Evolutionary conservation across 2,113 vertebrate species (phyloP).

Genomic region (Ifrita kowaldi): DNA sequence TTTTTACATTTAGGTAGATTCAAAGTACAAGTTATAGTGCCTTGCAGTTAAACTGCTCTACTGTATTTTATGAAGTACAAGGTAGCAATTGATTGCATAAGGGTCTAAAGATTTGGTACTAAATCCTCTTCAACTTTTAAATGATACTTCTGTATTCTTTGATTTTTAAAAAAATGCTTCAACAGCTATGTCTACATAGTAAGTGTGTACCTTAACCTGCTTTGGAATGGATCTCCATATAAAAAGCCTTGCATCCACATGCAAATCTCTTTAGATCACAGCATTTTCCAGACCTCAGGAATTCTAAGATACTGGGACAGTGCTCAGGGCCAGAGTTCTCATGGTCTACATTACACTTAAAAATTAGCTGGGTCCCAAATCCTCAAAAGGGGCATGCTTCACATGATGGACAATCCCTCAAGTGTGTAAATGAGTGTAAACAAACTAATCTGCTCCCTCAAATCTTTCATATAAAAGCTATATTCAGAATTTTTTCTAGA

Average conservation of each 20-base stretch:
- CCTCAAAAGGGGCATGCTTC: neutral
- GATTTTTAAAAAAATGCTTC: neutral
- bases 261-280: neutral
- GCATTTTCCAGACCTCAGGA: neutral
- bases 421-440: neutral
- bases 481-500: neutral
- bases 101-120: neutral
- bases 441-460: neutral
- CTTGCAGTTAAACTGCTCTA: neutral
- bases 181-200: neutral
- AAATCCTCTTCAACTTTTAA: constrained; percentile 24
- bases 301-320: neutral
- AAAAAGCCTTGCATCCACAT: neutral
- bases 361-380: neutral
- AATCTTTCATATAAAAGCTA: neutral
- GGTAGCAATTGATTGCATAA: constrained; percentile 44
- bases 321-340: neutral
- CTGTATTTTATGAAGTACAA: constrained; percentile 31
- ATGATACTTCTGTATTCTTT: neutral
- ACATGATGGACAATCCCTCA: neutral
- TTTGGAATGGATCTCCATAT: neutral
- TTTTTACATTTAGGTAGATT: constrained; percentile 20
- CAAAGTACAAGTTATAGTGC: neutral
- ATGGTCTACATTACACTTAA: neutral
- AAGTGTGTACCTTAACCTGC: neutral